phyloP scores from a whole-genome alignment of 2,113 vertebrate genomes.

The Salvelinus sp. region DNA sequence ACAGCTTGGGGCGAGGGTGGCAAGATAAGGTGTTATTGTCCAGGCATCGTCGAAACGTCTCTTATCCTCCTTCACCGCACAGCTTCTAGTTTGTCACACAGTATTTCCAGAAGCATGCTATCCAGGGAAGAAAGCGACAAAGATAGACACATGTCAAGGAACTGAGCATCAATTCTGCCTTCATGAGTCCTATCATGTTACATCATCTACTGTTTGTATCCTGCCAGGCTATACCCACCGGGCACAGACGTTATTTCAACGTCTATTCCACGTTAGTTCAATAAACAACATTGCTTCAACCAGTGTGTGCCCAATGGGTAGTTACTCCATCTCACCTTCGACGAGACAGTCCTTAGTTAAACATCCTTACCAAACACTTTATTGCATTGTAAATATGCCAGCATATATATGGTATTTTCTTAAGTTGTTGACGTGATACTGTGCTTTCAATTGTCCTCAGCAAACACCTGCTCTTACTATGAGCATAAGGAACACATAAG shows the following conservation, averaged over 20 bases:
- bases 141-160: not conserved
- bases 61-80: slow-evolving; percentile 3
- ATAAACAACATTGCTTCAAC: no score
- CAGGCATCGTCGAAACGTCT: not conserved
- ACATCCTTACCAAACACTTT: not conserved
- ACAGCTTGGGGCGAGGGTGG: slow-evolving; percentile 16
- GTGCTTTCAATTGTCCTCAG: not conserved
- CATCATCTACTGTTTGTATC: not conserved
- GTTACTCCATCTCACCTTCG: no score
- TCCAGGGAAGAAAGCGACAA: slow-evolving; percentile 2
- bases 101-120: slow-evolving; percentile 83
- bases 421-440: not conserved
- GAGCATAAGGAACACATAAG: not conserved
- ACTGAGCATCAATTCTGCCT: not conserved
- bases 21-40: slow-evolving; percentile 6
- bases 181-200: not conserved
- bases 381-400: not conserved
- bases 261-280: no score
- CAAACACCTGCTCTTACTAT: not conserved
- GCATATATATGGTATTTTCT: not conserved
- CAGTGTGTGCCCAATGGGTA: no score
- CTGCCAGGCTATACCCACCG: not conserved
- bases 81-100: slow-evolving; percentile 77
- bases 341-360: not conserved
- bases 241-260: no score